A percentile compares a stretch with the other conserved stretches of the same genome.
Conservation (phyloP, 2,113 vertebrate species). For the Grallaria varia region DNA sequence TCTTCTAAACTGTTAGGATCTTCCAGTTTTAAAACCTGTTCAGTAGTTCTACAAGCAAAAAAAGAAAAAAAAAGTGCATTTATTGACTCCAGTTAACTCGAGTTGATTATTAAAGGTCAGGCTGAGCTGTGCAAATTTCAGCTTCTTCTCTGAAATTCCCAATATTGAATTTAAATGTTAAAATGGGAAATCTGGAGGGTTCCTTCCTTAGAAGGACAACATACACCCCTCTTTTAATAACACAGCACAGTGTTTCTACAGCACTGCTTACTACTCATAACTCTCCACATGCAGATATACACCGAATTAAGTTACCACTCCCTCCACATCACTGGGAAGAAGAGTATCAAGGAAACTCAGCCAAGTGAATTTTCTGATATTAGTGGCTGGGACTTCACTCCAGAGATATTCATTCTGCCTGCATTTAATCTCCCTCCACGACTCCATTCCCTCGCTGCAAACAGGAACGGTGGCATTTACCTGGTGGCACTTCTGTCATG, state of each 20-base stretch:
- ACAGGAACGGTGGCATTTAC: neutral
- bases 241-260: neutral
- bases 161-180: constrained; percentile 57
- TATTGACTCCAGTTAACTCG: constrained; percentile 24
- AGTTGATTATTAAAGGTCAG: constrained; percentile 57
- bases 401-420: neutral
- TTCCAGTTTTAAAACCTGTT: constrained; percentile 82
- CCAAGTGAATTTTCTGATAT: neutral
- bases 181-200: neutral
- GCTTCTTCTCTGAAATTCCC: constrained; percentile 29
- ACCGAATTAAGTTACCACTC: neutral
- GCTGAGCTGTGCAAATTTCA: constrained; percentile 57
- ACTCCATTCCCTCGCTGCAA: neutral
- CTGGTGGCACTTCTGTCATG: neutral
- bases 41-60: constrained; percentile 74
- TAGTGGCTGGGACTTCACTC: neutral
- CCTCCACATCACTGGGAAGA: neutral
- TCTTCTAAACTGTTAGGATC: constrained; percentile 91
- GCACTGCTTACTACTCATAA: neutral
- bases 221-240: neutral
- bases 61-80: neutral
- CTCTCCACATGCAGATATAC: neutral
- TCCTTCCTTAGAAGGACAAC: neutral
- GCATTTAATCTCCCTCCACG: neutral
- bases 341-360: neutral